phyloP scores from a whole-genome alignment of 92 coral and sea anemone genomes.

The Desmophyllum pertusum region DNA sequence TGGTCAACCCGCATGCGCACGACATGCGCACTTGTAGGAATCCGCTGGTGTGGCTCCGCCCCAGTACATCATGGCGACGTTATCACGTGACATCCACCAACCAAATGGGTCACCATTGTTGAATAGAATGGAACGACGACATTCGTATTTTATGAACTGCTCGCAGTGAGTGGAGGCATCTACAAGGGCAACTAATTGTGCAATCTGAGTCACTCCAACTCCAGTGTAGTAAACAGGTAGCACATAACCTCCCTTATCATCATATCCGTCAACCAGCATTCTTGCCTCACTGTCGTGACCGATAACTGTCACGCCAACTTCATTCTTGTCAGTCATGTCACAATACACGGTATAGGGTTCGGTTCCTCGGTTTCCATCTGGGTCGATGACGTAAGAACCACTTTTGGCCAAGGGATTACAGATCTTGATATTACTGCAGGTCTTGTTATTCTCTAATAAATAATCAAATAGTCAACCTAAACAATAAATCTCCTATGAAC shows the following conservation, averaged over 20 bases:
- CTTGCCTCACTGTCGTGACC: slow-evolving; percentile 55
- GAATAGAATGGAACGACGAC: not conserved
- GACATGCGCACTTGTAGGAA: slow-evolving; percentile 59
- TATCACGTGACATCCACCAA: slow-evolving; percentile 52
- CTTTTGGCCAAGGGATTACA: slow-evolving; percentile 3
- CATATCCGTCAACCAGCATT: slow-evolving; percentile 15
- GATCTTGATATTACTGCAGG: slow-evolving; percentile 39
- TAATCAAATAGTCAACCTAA: too few species aligned
- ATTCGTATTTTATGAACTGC: slow-evolving; percentile 53
- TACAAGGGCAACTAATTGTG: slow-evolving; percentile 11
- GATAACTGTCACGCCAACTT: slow-evolving; percentile 60
- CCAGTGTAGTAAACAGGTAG: slow-evolving; percentile 19
- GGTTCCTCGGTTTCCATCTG: slow-evolving; percentile 37
- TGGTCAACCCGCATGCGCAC: slow-evolving; percentile 64
- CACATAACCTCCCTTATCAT: slow-evolving; percentile 9
- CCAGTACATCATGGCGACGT: slow-evolving; percentile 39
- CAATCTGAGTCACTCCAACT: not conserved
- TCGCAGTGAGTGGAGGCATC: slow-evolving; percentile 31
- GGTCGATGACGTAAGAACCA: slow-evolving; percentile 48
- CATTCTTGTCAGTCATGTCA: slow-evolving; percentile 55
- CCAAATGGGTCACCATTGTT: not conserved
- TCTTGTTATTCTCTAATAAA: not conserved
- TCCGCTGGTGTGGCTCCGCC: slow-evolving; percentile 35
- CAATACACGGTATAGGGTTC: slow-evolving; percentile 50
- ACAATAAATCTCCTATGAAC: too few species aligned